phyloP scores from a whole-genome alignment of 2,888 invertebrate species.

The Drosophila melanosoma region DNA sequence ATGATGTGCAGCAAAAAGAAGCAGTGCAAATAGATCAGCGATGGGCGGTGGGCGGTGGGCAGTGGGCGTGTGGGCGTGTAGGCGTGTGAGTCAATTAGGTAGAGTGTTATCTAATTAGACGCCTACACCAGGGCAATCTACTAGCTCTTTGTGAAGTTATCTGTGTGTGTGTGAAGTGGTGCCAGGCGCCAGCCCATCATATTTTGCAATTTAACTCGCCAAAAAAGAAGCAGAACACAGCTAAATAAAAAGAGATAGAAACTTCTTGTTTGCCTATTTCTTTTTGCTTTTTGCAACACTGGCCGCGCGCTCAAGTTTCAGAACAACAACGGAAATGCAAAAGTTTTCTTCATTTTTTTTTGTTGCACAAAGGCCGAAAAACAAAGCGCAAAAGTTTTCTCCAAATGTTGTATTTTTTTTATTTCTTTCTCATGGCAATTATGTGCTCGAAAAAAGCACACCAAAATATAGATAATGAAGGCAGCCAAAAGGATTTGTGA shows the following conservation, averaged over 20 bases:
- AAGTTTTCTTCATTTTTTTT: slow-evolving; percentile 41
- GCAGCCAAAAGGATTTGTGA: slow-evolving; percentile 64
- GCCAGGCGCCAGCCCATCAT: slow-evolving; percentile 84
- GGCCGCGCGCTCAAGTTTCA: slow-evolving; percentile 68
- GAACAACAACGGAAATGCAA: slow-evolving; percentile 78
- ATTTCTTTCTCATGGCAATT: slow-evolving; percentile 65
- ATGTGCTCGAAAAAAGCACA: slow-evolving; percentile 62
- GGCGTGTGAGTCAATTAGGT: slow-evolving; percentile 82
- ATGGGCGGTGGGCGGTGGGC: slow-evolving; percentile 59
- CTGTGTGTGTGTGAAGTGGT: slow-evolving; percentile 77
- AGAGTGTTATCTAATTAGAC: slow-evolving; percentile 84
- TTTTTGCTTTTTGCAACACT: slow-evolving; percentile 45
- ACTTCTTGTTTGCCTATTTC: slow-evolving; percentile 42
- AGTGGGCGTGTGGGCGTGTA: background rate
- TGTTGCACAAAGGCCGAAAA: slow-evolving; percentile 35
- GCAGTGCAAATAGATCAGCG: slow-evolving; percentile 28
- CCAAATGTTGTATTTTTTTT: slow-evolving; percentile 1
- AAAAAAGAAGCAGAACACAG: slow-evolving; percentile 32
- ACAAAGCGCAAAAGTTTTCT: slow-evolving; percentile 50
- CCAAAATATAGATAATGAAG: slow-evolving; percentile 75
- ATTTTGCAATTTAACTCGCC: slow-evolving; percentile 71
- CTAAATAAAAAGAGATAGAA: slow-evolving; percentile 33
- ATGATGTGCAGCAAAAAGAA: slow-evolving; percentile 28
- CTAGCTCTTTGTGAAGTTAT: slow-evolving; percentile 9
- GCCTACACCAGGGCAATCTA: slow-evolving; percentile 58